A percentile compares a stretch with the other conserved stretches of the same genome.
phyloP scores from a whole-genome alignment of 2,113 vertebrate genomes.

The Leucopsar rothschildi region DNA sequence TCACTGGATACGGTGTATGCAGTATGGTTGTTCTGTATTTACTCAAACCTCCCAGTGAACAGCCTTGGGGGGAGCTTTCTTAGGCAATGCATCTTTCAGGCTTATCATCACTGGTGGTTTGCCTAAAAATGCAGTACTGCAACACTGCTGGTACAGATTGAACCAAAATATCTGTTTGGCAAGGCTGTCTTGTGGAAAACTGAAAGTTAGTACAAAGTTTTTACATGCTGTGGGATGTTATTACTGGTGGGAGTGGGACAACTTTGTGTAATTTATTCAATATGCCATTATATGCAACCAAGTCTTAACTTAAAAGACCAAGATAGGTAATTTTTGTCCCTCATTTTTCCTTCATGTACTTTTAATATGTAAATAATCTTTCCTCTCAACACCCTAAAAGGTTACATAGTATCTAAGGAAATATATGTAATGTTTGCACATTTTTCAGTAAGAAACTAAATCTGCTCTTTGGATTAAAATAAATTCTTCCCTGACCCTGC shows the following conservation, averaged over 20 bases:
- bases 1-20: not conserved
- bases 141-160: accelerated
- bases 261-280: not conserved
- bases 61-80: accelerated
- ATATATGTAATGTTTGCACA: not conserved
- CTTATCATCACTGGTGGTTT: not conserved
- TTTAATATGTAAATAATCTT: not conserved
- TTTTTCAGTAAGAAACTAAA: not conserved
- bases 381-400: not conserved
- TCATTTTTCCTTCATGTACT: not conserved
- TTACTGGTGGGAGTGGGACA: not conserved
- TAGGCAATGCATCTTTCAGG: not conserved
- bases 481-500: not conserved
- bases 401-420: not conserved
- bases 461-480: not conserved
- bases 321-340: not conserved
- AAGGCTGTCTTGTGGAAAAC: not conserved
- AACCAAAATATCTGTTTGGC: not conserved
- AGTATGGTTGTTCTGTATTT: not conserved
- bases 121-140: not conserved
- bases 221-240: not conserved
- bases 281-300: not conserved
- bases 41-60: not conserved
- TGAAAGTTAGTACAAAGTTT: not conserved
- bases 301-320: not conserved